Conservation (phyloP, 2,888 invertebrate species). For the Hetaerina titia region DNA sequence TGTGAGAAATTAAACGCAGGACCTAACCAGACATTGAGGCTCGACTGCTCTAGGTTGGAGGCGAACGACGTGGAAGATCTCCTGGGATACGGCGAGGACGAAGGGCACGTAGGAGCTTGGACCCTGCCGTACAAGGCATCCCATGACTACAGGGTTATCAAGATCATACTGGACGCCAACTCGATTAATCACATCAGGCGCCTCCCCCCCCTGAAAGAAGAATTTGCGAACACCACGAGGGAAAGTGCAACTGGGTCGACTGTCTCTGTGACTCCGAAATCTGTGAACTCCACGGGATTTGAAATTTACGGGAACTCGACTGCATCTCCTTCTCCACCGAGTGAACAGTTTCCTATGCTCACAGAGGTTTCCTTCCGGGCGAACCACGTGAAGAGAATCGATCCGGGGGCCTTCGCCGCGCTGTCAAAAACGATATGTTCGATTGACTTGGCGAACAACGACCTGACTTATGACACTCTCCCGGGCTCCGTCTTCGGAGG, state of each 20-base stretch:
- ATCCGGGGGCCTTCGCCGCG: background rate
- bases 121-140: background rate
- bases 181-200: background rate
- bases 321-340: background rate
- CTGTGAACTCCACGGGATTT: background rate
- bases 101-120: background rate
- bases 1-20: background rate
- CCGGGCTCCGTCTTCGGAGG: constrained; percentile 21
- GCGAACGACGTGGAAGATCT: constrained; percentile 25
- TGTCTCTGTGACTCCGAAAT: background rate
- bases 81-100: background rate
- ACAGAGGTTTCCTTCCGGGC: constrained; percentile 17
- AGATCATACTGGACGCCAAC: constrained; percentile 28
- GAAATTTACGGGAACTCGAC: background rate
- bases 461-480: constrained; percentile 14
- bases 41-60: constrained; percentile 47
- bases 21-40: background rate
- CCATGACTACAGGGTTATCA: background rate
- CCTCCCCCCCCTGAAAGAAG: background rate
- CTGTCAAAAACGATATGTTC: background rate
- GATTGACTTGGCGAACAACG: constrained; percentile 41
- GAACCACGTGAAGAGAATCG: constrained; percentile 16
- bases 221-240: background rate
- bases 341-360: background rate
- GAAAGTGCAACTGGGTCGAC: background rate